These are phyloP conservation scores for Triops cancriformis DNA, from an alignment of 1,140 invertebrate species.

Conservation along the genomic window DNA sequence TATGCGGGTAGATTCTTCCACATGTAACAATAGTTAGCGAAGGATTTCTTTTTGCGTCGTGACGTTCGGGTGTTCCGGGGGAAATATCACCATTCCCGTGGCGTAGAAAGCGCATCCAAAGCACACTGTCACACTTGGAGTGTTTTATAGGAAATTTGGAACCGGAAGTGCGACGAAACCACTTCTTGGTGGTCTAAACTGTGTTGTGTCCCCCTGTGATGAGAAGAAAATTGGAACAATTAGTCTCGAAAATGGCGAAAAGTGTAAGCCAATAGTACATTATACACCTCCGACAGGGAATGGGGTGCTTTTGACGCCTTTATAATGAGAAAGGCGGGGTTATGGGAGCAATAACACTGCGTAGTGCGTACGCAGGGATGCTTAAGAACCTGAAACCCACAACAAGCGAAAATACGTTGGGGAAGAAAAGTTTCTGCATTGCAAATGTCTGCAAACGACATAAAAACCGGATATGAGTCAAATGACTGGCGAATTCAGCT, in stretches of 20 bases:
- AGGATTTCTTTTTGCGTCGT: too few species aligned
- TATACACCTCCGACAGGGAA: not conserved
- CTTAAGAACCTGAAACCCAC: not conserved
- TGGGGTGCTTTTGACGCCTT: not conserved
- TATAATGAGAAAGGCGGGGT: not conserved
- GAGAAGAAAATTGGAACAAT: not conserved
- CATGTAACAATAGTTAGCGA: too few species aligned
- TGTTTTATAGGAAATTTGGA: not conserved
- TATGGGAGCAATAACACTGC: not conserved
- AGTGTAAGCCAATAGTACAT: not conserved
- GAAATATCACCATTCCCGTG: not conserved
- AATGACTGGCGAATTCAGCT: not conserved
- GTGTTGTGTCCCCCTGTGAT: not conserved
- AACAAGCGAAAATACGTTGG: not conserved
- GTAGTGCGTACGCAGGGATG: slow-evolving; percentile 1
- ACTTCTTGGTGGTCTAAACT: not conserved
- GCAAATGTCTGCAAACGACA: not conserved
- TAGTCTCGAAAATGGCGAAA: not conserved
- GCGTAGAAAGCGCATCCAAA: not conserved
- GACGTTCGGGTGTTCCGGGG: too few species aligned
- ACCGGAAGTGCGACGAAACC: not conserved
- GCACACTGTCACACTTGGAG: not conserved
- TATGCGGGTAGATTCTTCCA: too few species aligned
- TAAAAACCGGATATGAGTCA: not conserved
- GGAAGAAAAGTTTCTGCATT: not conserved